These are phyloP conservation scores for Chironomus tentans DNA, from an alignment of 2,888 invertebrate species.

Conservation along the genomic window DNA sequence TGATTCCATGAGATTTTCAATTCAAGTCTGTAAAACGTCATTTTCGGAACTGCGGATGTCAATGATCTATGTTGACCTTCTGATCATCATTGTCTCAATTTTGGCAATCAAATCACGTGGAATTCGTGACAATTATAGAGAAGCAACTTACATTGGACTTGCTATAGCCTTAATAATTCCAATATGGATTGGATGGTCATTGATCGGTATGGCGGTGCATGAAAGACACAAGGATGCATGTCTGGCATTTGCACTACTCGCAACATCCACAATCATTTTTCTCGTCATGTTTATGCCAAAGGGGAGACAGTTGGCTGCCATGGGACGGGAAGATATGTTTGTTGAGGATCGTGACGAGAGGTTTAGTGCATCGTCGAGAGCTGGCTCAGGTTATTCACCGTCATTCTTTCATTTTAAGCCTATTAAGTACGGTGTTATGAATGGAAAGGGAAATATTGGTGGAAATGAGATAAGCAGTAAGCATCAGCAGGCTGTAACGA, in stretches of 20 bases:
- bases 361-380: conserved; percentile 59
- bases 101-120: conserved; percentile 77
- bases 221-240: conserved; percentile 79
- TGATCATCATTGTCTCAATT: conserved; percentile 75
- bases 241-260: conserved; percentile 79
- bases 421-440: conserved; percentile 65
- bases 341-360: conserved; percentile 75
- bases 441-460: conserved; percentile 40
- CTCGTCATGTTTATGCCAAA: conserved; percentile 91
- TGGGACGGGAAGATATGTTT: conserved; percentile 81
- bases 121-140: conserved; percentile 86
- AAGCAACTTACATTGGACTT: conserved; percentile 84
- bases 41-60: conserved; percentile 67
- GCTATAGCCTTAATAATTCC: conserved; percentile 79
- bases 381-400: conserved; percentile 78
- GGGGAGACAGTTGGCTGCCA: conserved; percentile 81
- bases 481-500: conserved; percentile 46
- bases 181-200: conserved; percentile 76
- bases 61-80: conserved; percentile 71
- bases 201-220: conserved; percentile 69
- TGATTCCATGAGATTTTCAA: conserved; percentile 32
- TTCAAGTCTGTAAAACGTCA: conserved; percentile 53
- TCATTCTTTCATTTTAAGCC: conserved; percentile 92
- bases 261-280: conserved; percentile 76
- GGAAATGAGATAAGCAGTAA: conserved; percentile 43